A percentile compares a stretch with the other conserved stretches of the same genome.
These are phyloP conservation scores for Ochotona princeps DNA, from an alignment of 2,113 vertebrate genomes.

Conservation along the genomic window DNA sequence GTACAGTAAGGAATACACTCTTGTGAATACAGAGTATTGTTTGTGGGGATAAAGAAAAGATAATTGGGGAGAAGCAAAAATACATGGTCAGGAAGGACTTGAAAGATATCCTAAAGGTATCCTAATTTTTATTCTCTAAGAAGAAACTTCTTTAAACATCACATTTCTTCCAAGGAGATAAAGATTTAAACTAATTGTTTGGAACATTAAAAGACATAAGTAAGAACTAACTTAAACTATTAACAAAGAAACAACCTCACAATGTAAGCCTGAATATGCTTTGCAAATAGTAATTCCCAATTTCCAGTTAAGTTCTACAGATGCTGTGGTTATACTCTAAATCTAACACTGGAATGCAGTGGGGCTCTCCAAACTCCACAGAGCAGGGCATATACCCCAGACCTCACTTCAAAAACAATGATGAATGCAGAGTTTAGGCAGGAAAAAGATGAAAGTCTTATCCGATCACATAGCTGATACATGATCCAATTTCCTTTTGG, in stretches of 20 bases:
- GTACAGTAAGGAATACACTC: neutral
- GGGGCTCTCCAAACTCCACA: neutral
- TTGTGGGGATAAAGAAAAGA: neutral
- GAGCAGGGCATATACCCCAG: neutral
- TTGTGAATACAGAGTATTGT: neutral
- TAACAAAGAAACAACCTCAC: neutral
- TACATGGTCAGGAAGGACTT: neutral
- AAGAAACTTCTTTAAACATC: neutral
- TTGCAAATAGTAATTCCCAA: neutral
- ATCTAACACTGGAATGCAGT: neutral
- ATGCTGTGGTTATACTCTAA: neutral
- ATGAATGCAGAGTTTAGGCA: neutral
- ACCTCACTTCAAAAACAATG: neutral
- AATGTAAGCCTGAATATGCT: neutral
- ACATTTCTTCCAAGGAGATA: neutral
- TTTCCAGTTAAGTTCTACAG: neutral
- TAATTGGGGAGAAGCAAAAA: neutral
- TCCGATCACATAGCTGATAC: slow-evolving; percentile 31
- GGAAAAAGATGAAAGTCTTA: slow-evolving; percentile 70
- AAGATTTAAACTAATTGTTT: neutral
- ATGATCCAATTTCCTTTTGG: slow-evolving; percentile 65
- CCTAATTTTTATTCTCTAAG: neutral
- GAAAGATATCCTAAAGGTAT: neutral
- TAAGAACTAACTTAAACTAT: neutral
- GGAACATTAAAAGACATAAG: neutral